A percentile compares a stretch with the other conserved stretches of the same genome.
phyloP scores from a whole-genome alignment of 2,797 vertebrate species.

The Hephaestus fuliginosus region DNA sequence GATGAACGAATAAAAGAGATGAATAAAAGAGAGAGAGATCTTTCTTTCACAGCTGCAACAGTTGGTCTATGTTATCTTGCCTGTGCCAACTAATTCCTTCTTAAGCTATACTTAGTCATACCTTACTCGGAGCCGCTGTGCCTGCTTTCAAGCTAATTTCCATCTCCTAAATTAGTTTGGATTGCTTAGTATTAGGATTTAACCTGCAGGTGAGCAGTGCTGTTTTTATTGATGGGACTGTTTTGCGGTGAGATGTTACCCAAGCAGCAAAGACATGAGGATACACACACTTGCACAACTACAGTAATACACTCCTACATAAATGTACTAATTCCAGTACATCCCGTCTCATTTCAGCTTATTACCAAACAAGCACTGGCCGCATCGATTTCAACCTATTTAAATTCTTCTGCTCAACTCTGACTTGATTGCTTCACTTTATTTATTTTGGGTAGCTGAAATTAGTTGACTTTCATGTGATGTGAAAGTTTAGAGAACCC shows the following conservation, averaged over 20 bases:
- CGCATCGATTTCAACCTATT: constrained; percentile 2
- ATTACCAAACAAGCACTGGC: not conserved
- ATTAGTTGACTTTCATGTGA: not conserved
- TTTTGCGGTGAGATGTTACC: not conserved
- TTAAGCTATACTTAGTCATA: constrained; percentile 62
- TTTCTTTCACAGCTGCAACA: constrained; percentile 24
- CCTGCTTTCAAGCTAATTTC: constrained; percentile 45
- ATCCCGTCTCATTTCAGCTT: not conserved
- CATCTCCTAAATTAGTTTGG: constrained; percentile 58
- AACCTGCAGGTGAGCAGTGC: constrained; percentile 25
- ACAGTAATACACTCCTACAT: not conserved
- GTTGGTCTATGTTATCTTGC: constrained; percentile 47
- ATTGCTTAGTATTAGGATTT: constrained; percentile 48
- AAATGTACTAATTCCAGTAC: not conserved
- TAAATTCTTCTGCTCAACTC: constrained; percentile 1
- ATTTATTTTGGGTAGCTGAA: not conserved
- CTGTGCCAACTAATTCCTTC: constrained; percentile 75
- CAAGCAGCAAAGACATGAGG: not conserved
- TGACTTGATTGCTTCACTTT: not conserved
- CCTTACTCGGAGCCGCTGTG: constrained; percentile 54
- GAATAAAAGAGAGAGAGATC: constrained; percentile 1
- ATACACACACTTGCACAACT: not conserved
- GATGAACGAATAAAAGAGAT: constrained; percentile 9
- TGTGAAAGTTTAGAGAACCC: not conserved
- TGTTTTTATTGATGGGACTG: constrained; percentile 4